Evolutionary conservation across 2,113 vertebrate genomes (phyloP), one percentile per base, ranked within the genome.

Genomic region (Leuciscus idus): DNA sequence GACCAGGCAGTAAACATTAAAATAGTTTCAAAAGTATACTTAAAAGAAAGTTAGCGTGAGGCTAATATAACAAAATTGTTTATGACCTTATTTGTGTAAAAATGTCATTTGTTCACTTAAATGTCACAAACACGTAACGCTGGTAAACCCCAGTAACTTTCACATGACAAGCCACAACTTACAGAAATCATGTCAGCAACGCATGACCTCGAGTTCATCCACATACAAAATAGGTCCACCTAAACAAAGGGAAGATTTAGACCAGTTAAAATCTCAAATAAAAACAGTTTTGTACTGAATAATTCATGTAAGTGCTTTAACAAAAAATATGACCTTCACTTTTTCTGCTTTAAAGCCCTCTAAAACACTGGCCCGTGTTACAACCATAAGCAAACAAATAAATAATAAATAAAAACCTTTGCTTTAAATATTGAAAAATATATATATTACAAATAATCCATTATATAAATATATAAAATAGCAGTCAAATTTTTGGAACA

Each of bases 261-360:
- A 48, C 0, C 33, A 33, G 28, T 46, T 73, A 73, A 73, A 73
- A 73, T 39, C 11, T 26, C 0, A 74, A 48, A 26, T 48, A 48
- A 74, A 73, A 26, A 39, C 33, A 39, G 4, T 19, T 12, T 68
- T 57, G 12, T 43, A 43, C 5, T 74, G 23, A 74, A 74, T 48
- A 46, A 74, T n/a, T 74, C 10, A 73, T 74, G 21, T 6, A 73
- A 46, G 12, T 74, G 72, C 23, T 74, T 74, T 74, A n/a, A 73
- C 39, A 73, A 0, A 46, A 73, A 46, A 73, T 36, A 68, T 73
- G 72, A 26, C 72, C 39, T 26, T 73, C 70, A n/a, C 70, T 43
- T 72, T 11, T n/a, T 26, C 43, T 48, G 72, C 4, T 75, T 46
- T 39, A 39, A 39, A 72, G 23, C 19, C 19, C 9, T 43, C 68